Evolutionary conservation across 1,140 invertebrate genomes (phyloP).

Genomic region (Mercenaria mercenaria): DNA sequence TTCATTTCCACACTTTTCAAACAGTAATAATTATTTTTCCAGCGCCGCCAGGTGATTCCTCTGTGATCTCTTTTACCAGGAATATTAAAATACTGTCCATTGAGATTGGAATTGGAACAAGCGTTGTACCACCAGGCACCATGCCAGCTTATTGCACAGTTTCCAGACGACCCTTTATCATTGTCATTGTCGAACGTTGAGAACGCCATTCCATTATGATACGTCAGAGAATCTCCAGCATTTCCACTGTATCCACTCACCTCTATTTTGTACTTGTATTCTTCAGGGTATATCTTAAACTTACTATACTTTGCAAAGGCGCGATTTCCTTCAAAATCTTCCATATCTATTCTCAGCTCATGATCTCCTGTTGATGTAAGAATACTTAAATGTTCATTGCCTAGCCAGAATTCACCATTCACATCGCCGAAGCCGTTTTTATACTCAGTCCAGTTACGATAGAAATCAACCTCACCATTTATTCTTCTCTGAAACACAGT

Average conservation of each 20-base stretch:
- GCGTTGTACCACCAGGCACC: conserved; percentile 86
- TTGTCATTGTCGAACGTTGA: conserved; percentile 57
- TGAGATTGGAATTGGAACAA: conserved; percentile 84
- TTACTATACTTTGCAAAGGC: conserved; percentile 30
- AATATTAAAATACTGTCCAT: conserved; percentile 78
- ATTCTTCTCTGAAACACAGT: conserved; percentile 90
- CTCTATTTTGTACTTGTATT: not conserved
- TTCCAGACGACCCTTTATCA: not conserved
- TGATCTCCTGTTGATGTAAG: not conserved
- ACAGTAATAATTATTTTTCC: too few species aligned
- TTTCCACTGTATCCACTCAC: conserved; percentile 50
- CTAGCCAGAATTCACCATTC: conserved; percentile 87
- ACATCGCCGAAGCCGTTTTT: conserved; percentile 88
- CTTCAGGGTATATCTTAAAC: conserved; percentile 34
- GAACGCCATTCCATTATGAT: conserved; percentile 39
- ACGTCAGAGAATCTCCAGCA: not conserved
- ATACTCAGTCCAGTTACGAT: conserved; percentile 95
- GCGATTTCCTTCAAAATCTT: conserved; percentile 32
- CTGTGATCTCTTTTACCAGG: too few species aligned
- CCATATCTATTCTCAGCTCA: conserved; percentile 60
- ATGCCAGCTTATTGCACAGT: conserved; percentile 72
- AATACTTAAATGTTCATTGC: conserved; percentile 42
- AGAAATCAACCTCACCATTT: conserved; percentile 93
- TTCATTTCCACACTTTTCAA: too few species aligned
- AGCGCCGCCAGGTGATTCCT: too few species aligned